These are phyloP conservation scores for Otocyon megalotis DNA, from an alignment of 2,113 vertebrate genomes.

Conservation along the genomic window DNA sequence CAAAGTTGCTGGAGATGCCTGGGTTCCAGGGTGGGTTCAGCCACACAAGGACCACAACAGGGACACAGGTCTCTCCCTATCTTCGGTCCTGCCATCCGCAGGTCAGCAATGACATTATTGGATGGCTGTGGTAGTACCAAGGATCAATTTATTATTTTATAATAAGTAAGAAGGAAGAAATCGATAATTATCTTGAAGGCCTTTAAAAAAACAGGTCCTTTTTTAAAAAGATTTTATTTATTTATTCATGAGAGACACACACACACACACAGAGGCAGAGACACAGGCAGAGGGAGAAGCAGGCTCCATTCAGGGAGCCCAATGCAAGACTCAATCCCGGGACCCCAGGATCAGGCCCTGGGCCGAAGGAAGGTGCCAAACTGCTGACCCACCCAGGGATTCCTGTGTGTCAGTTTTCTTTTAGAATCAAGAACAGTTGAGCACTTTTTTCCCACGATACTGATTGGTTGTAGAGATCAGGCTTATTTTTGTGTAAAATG, in stretches of 20 bases:
- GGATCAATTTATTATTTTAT: neutral
- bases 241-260: no score
- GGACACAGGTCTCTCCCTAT: neutral
- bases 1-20: neutral
- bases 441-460: neutral
- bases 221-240: neutral
- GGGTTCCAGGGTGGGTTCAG: neutral
- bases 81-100: neutral
- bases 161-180: neutral
- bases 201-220: neutral
- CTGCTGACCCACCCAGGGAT: no score
- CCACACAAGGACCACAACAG: neutral
- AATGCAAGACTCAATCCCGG: no score
- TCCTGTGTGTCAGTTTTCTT: neutral
- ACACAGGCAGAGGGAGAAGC: no score
- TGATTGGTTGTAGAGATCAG: neutral
- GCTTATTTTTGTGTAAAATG: neutral
- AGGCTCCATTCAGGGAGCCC: no score
- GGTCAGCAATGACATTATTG: neutral
- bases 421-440: neutral
- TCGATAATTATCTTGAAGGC: neutral
- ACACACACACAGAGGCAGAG: no score
- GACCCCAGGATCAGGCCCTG: no score
- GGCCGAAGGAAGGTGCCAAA: no score
- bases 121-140: neutral